Conservation (phyloP, 1,140 invertebrate species). For the Brachionus angularis region DNA sequence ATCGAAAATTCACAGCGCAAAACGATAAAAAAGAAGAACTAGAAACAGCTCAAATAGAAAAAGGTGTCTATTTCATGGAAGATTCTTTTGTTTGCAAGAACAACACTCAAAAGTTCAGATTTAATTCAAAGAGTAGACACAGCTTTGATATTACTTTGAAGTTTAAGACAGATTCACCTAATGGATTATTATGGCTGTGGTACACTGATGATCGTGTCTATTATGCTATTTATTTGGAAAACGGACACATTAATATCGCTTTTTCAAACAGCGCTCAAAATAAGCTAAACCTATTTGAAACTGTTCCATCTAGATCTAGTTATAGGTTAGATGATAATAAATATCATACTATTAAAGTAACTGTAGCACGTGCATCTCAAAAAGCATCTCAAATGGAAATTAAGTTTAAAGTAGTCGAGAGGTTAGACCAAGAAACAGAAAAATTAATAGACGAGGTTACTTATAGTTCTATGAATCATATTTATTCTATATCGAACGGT, state of each 20-base stretch:
- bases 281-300: conserved; percentile 16
- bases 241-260: conserved; percentile 32
- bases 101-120: neutral
- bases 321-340: conserved; percentile 22
- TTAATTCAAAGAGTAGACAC: neutral
- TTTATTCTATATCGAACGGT: conserved; percentile 16
- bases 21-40: conserved; percentile 9
- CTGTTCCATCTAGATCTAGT: neutral
- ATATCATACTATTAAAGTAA: conserved; percentile 38
- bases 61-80: conserved; percentile 33
- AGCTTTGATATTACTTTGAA: conserved; percentile 7
- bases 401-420: neutral
- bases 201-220: conserved; percentile 28
- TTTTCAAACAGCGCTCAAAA: conserved; percentile 31
- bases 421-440: conserved; percentile 27
- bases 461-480: neutral
- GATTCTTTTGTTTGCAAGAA: conserved; percentile 35
- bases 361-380: neutral
- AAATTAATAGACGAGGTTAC: conserved; percentile 13
- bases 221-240: conserved; percentile 19
- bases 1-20: conserved; percentile 25
- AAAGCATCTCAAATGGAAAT: neutral
- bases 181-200: conserved; percentile 37
- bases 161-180: conserved; percentile 17
- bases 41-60: conserved; percentile 23